Base-by-base conservation (phyloP, 1,140 invertebrate species). In the Arion vulgaris region DNA sequence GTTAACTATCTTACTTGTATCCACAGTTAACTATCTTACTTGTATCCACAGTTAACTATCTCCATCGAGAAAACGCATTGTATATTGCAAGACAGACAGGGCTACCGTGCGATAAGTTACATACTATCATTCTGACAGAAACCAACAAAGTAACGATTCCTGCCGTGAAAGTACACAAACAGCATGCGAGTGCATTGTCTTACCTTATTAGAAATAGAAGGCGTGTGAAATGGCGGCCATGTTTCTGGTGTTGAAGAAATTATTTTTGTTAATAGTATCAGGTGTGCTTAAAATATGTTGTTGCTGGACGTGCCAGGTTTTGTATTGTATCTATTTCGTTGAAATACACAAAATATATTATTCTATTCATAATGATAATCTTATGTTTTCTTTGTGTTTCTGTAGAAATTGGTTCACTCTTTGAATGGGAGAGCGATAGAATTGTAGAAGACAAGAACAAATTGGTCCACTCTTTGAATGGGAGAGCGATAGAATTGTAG, bases 161-260 rank as follows among this genome's bases (percentile, higher is more conserved):
- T 32, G 32, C 5, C 32, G 28, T 1, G 62, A 66, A 66, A 32
- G n/a, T 17, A 32, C 28, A 28, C 2, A 9, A 57, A 5, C 62
- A 66, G 28, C 17, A n/a, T 34, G 62, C 32, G n/a, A 7, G 2
- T 34, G 32, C 11, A 17, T 17, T 66, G 62, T 7, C n/a, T 7
- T 34, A 28, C 17, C n/a, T 66, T 73, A 69, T 45, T 36, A 73
- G 49, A 39, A 83, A 73, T 79, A 78, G 62, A 73, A 69, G 15
- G 39, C 19, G 57, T 17, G 34, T 51, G 62, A 79, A 79, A 38
- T 23, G 66, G 2, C 17, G 5, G 62, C 62, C 62, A 66, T 66
- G 62, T 23, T 66, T 66, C 62, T 66, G 41, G 71, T 41, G 71
- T 73, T 73, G 23, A 73, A 57, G 9, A 9, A 57, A 57, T 9